Evolutionary conservation across 2,888 invertebrate species (phyloP), one percentile per base, ranked within the genome.

Genomic region (Megalurothrips usitatus): DNA sequence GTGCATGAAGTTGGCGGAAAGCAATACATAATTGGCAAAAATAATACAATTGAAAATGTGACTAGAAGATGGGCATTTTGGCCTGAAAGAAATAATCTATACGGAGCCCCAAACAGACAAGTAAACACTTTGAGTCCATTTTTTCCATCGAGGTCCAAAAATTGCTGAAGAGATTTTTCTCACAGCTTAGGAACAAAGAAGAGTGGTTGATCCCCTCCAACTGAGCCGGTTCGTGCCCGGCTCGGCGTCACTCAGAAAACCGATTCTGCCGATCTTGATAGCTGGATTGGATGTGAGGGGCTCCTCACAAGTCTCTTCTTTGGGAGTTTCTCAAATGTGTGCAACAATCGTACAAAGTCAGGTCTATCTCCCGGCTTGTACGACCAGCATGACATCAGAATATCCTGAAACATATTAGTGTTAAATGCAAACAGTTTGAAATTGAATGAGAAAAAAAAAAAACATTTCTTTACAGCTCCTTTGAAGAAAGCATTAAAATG

Each of bases 221-320:
- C 68, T 75, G 68, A 75, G 68, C 68, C 68, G 68, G 68, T 75
- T 26, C 68, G n/a, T 23, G 68, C 68, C 68, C 68, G 68, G 68
- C 68, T 75, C 68, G 81, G 68, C 23, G 68, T 75, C 26, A 75
- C 82, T 90, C 89, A 96, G 90, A 96, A 97, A 86, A 97, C 96
- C 80, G 97, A 97, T 90, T 98, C 98, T 79, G 97, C 97, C 80
- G 98, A 97, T 86, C 98, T 93, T 79, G 97, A 97, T 85, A 98
- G 91, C 87, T 98, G 97, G 84, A 98, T 94, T 49, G 99, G 99
- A 91, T 99, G 98, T 83, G 98, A 99, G 84, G 99, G 99, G 86
- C 97, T 98, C 84, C 99, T 93, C 80, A 96, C 97, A 84, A 99
- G 91, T 79, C 96, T 92, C 89, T 98, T 98, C 88, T 97, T 96